Evolutionary conservation across 2,888 invertebrate genomes (phyloP), one percentile per base, ranked within the genome.

Genomic region (Leptinotarsa peninsularis): DNA sequence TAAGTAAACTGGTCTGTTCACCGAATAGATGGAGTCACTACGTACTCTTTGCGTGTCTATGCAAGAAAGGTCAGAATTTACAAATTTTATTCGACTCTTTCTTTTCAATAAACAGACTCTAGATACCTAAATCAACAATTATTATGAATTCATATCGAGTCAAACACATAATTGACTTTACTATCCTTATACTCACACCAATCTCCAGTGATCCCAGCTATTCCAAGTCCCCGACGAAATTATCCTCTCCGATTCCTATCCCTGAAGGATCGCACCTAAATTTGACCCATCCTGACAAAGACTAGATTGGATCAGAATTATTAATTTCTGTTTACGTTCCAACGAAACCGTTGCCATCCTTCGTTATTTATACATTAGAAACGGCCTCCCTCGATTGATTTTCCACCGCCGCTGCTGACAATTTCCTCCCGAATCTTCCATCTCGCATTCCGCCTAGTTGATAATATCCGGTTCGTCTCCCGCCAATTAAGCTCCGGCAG

Each of bases 391-490:
- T 21, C 23, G 66, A 72, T 75, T 63, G 75, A 71, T 72, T 75
- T 71, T 67, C 52, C 66, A 21, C 58, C 50, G 63, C 43, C n/a
- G 66, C 54, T 50, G 50, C 71, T 76, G 67, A 70, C 67, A 56
- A 76, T 73, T 73, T 76, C 76, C 73, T 70, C 60, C 54, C 27
- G 56, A 73, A 73, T 71, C 71, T 71, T 68, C 33, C 49, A 68
- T 63, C 71, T 66, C 60, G 49, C 67, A 67, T 67, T 71, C 71
- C 71, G 76, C 70, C 73, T 67, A 60, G 63, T 50, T 49, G 66
- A 67, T 73, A 76, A 73, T 73, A 73, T 76, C 73, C 73, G 71
- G 73, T 43, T 66, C 50, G 60, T 67, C 73, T 71, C 68, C 66
- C 66, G 68, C 54, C 69, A 76, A 73, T 76, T 69, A 69, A 10